These are phyloP conservation scores for Aphis gossypii DNA, from an alignment of 1,140 invertebrate genomes.

Conservation along the genomic window DNA sequence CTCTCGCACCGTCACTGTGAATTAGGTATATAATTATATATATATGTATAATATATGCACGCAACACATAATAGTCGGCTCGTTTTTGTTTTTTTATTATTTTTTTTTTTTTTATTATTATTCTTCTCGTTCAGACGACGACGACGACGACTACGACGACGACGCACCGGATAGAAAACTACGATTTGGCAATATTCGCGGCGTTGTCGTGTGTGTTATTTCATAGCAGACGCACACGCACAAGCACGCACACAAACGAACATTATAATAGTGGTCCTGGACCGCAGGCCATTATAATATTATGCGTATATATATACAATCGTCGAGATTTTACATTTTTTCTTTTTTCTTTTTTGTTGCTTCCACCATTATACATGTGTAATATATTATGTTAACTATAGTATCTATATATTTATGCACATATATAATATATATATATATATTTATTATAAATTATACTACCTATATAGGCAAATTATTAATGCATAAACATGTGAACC, in stretches of 20 bases:
- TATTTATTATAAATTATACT: not conserved
- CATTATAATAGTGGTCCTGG: constrained; percentile 21
- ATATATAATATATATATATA: not conserved
- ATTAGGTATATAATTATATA: not conserved
- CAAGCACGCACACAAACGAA: not conserved
- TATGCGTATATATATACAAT: not conserved
- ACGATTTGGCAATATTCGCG: constrained; percentile 23
- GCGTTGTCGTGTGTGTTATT: not conserved
- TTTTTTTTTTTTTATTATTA: not conserved
- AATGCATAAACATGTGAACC: not conserved
- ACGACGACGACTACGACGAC: not conserved
- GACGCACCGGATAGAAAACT: not conserved
- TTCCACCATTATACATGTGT: not conserved
- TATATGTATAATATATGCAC: not conserved
- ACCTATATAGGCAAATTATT: not conserved
- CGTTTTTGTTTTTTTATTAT: not conserved
- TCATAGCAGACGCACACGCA: not conserved
- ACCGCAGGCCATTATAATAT: constrained; percentile 31
- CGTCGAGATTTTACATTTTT: constrained; percentile 20
- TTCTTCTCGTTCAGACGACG: not conserved
- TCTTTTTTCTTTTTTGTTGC: not conserved
- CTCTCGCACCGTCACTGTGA: not conserved
- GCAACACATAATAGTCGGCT: not conserved
- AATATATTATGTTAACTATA: too few species aligned
- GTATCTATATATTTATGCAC: not conserved